Evolutionary conservation across 1,140 invertebrate species (phyloP), one percentile per base, ranked within the genome.

Genomic region (Drosophila quadrilineata): DNA sequence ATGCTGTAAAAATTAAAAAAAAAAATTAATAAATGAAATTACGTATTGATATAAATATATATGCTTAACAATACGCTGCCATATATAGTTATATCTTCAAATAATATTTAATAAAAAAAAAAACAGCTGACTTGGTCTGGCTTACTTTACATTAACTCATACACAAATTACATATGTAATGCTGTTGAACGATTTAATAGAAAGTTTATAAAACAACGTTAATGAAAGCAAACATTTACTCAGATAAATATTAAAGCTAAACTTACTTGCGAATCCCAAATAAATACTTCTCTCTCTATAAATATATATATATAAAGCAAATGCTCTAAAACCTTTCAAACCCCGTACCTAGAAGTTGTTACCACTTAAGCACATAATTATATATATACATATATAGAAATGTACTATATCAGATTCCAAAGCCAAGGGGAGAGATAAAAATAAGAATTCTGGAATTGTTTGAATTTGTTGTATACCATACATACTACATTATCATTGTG

Each of bases 131-230:
- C 71, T 35, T 59, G 73, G 73, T 84, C 77, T 48, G 65, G 45
- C 63, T 35, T 54, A 33, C 35, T 54, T 56, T 69, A 65, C 53
- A 62, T 57, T 36, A 63, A 54, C 49, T 60, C 57, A 35, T 68
- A 85, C 33, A 53, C 50, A 82, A 70, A 67, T 63, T 57, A 45
- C 53, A 59, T 65, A 73, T 72, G 62, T 85, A 52, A 66, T 45
- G 53, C 38, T 79, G 80, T 85, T 85, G 58, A 79, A 65, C 63
- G 58, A 71, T 85, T 85, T 53, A 71, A 66, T 53, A 65, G 59
- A 86, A 77, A 79, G 79, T 85, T 85, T 85, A 85, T 79, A 85
- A 85, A 85, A 85, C 79, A 75, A 85, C 54, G 74, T 85, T 85
- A 56, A 71, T 62, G 57, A 66, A 73, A 48, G 60, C 38, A 76